Evolutionary conservation across 2,797 vertebrate genomes (phyloP).

Genomic region (Propithecus deckenii): DNA sequence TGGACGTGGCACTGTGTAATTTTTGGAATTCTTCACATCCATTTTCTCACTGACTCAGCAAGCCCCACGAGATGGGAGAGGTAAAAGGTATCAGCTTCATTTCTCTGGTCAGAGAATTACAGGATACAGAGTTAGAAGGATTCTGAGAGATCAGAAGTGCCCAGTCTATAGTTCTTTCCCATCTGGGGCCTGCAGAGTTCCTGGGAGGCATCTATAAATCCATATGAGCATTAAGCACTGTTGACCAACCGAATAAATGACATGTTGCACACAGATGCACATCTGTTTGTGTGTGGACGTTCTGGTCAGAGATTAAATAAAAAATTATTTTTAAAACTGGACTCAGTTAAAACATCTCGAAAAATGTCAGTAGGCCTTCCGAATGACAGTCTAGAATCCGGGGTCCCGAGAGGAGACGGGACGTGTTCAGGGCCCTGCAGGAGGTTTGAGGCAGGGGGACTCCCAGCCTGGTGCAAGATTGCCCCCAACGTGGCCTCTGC

Average conservation of each 20-base stretch:
- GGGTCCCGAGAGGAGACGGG: not conserved
- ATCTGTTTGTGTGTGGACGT: not conserved
- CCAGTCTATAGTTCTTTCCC: not conserved
- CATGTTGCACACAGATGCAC: not conserved
- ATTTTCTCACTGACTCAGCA: not conserved
- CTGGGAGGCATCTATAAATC: not conserved
- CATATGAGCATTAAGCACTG: not conserved
- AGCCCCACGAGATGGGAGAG: not conserved
- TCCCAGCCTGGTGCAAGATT: not conserved
- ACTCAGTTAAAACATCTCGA: not conserved
- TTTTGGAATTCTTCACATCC: not conserved
- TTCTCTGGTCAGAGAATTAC: not conserved
- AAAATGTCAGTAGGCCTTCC: not conserved
- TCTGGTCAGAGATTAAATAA: not conserved
- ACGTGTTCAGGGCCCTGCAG: too few species aligned
- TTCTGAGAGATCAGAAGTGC: not conserved
- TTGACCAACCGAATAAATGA: not conserved
- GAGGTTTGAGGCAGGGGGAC: not conserved
- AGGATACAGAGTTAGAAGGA: not conserved
- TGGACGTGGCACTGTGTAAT: accelerated
- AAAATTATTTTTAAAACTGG: slow-evolving; percentile 24
- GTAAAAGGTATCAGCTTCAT: not conserved
- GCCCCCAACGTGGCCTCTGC: accelerated
- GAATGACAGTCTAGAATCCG: not conserved
- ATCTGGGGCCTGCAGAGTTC: not conserved